Percentiles rank a stretch among this genome's conserved stretches.
Evolutionary conservation across 2,797 vertebrate genomes (phyloP).

Genomic region (Pangasius macronema): DNA sequence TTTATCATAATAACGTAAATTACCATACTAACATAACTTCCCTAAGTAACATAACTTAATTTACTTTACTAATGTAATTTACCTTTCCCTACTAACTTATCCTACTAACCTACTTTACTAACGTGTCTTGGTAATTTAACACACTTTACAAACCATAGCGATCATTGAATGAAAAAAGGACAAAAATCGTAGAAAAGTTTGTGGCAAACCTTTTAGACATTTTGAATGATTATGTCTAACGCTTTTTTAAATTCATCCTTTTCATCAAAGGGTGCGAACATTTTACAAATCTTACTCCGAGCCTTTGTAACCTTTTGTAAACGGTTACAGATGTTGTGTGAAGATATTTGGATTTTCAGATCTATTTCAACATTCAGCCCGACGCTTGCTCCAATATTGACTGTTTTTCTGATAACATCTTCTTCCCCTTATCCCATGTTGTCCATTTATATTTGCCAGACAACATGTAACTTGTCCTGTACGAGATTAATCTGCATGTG

Average conservation of each 20-base stretch:
- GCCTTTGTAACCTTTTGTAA: not conserved
- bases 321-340: not conserved
- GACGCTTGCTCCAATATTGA: not conserved
- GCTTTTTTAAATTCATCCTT: not conserved
- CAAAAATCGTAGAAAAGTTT: too few species aligned
- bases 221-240: too few species aligned
- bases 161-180: too few species aligned
- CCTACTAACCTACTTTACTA: not conserved
- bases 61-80: too few species aligned
- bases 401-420: not conserved
- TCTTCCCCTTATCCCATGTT: not conserved
- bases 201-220: too few species aligned
- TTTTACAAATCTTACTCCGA: not conserved
- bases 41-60: not conserved
- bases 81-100: not conserved
- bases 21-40: not conserved
- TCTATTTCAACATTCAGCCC: not conserved
- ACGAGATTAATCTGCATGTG: not conserved
- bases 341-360: not conserved
- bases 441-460: not conserved
- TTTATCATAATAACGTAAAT: not conserved
- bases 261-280: too few species aligned
- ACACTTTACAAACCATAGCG: not conserved
- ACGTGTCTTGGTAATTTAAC: not conserved
- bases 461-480: not conserved